These are phyloP conservation scores for Gouania willdenowi DNA, from an alignment of 2,797 vertebrate species.

Conservation along the genomic window DNA sequence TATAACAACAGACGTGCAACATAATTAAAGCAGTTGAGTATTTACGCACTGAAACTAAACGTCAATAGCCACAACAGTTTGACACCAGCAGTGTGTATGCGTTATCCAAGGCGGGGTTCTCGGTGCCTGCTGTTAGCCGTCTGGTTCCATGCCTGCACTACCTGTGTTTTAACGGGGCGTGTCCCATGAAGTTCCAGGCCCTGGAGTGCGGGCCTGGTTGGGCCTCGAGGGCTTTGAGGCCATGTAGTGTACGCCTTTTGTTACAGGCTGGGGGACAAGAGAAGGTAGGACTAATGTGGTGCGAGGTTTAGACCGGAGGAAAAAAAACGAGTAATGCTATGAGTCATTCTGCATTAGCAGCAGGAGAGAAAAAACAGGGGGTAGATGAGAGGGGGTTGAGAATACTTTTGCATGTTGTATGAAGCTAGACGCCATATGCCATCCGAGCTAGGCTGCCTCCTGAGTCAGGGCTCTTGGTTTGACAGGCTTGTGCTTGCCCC, in stretches of 20 bases:
- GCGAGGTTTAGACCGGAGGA: constrained; percentile 39
- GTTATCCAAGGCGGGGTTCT: constrained; percentile 49
- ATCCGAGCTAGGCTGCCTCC: constrained; percentile 86
- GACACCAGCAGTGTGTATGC: constrained; percentile 55
- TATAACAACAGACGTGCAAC: constrained; percentile 2
- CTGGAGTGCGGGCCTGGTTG: constrained; percentile 56
- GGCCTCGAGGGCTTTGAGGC: constrained; percentile 71
- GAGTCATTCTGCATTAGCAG: constrained; percentile 95
- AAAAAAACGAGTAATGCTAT: constrained; percentile 91
- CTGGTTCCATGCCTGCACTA: constrained; percentile 73
- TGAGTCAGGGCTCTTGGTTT: constrained; percentile 83
- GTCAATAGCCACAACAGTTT: constrained; percentile 49
- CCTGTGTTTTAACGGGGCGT: constrained; percentile 74
- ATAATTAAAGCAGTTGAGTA: constrained; percentile 7
- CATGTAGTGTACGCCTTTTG: constrained; percentile 88
- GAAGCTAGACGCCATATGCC: constrained; percentile 99
- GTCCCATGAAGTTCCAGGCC: constrained; percentile 45
- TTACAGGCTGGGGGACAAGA: constrained; percentile 71
- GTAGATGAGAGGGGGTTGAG: constrained; percentile 44
- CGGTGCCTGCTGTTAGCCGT: constrained; percentile 68
- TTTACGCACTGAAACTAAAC: constrained; percentile 23
- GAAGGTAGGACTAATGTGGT: constrained; percentile 65
- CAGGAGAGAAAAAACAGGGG: constrained; percentile 50
- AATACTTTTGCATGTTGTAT: constrained; percentile 99
- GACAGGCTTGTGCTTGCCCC: constrained; percentile 80